These are phyloP conservation scores for Brachionus koreanus DNA, from an alignment of 1,140 invertebrate species.

Conservation along the genomic window DNA sequence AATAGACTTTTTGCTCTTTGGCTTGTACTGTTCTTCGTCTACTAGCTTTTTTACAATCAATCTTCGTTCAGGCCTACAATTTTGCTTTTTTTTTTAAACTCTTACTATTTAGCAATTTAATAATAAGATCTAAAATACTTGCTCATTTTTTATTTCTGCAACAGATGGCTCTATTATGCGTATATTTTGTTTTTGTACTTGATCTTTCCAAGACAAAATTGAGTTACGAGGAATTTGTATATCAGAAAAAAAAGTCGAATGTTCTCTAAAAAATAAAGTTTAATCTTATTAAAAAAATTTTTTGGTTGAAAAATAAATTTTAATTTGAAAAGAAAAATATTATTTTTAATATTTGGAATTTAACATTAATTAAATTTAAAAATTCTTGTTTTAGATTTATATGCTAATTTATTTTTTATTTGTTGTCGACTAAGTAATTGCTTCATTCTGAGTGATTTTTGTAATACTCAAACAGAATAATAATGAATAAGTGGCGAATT, in stretches of 20 bases:
- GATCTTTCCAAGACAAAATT: conserved; percentile 15
- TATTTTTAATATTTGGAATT: neutral
- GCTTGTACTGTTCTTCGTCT: neutral
- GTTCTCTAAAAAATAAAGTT: neutral
- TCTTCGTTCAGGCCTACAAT: neutral
- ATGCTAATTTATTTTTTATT: too few relatives aligned
- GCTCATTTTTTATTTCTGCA: neutral
- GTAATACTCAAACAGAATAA: too few relatives aligned
- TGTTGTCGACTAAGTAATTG: too few relatives aligned
- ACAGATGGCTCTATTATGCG: neutral
- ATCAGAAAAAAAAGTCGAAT: neutral
- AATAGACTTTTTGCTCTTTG: neutral
- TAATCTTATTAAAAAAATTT: neutral
- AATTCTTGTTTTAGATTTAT: too few relatives aligned
- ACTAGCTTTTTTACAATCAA: conserved; percentile 8
- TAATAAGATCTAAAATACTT: neutral
- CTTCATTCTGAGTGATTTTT: too few relatives aligned
- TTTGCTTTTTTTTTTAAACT: neutral
- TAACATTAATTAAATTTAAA: too few relatives aligned
- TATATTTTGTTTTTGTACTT: conserved; percentile 24
- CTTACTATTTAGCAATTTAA: neutral
- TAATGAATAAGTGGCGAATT: too few relatives aligned
- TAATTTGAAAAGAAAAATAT: neutral
- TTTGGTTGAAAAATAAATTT: neutral
- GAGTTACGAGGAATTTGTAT: conserved; percentile 25